These are phyloP conservation scores for Amiota communis DNA, from an alignment of 2,888 invertebrate genomes.

Conservation along the genomic window DNA sequence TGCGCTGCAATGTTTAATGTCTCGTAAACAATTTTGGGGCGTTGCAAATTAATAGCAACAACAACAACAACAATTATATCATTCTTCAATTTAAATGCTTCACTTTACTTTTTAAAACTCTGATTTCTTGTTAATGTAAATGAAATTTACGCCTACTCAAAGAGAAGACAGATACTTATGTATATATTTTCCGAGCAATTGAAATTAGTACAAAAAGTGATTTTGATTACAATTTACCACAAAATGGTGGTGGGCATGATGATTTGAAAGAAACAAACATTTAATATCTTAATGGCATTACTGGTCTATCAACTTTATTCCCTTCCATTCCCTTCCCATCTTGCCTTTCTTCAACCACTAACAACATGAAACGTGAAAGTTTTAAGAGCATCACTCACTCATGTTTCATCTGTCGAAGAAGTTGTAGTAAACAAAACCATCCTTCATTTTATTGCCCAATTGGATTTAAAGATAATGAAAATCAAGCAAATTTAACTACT, in stretches of 20 bases:
- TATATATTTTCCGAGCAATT: constrained; percentile 58
- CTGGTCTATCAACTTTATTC: background rate
- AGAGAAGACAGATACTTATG: background rate
- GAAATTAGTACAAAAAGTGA: constrained; percentile 40
- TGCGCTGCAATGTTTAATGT: constrained; percentile 61
- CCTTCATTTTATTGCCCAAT: too few relatives aligned
- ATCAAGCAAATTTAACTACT: too few relatives aligned
- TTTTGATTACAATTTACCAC: constrained; percentile 38
- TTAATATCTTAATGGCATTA: constrained; percentile 18
- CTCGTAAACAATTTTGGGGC: constrained; percentile 57
- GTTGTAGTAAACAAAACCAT: too few relatives aligned
- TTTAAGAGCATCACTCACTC: too few relatives aligned
- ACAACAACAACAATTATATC: background rate
- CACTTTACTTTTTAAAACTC: background rate
- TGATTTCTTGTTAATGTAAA: background rate
- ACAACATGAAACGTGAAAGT: constrained; percentile 25
- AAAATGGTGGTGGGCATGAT: too few relatives aligned
- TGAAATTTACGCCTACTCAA: background rate
- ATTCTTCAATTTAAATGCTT: too few relatives aligned
- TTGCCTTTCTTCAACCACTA: too few relatives aligned
- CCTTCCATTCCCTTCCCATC: background rate
- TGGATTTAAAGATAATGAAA: too few relatives aligned
- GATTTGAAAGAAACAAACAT: constrained; percentile 41
- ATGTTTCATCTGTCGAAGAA: too few relatives aligned
- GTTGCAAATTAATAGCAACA: constrained; percentile 53